These are phyloP conservation scores for Apantesis nais DNA, from an alignment of 2,888 invertebrate genomes.

Conservation along the genomic window DNA sequence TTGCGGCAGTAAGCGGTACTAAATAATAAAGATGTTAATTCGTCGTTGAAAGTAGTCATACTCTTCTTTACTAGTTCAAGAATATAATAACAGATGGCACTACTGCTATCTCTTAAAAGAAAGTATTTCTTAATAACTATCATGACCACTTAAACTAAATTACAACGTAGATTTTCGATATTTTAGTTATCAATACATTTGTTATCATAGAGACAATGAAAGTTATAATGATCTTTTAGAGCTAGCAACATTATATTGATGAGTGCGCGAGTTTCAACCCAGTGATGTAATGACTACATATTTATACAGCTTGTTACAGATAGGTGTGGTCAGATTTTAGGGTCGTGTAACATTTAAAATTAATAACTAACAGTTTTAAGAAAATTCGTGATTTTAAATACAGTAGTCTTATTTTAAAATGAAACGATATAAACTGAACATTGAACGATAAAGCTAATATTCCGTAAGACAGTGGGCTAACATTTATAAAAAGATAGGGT, in stretches of 20 bases:
- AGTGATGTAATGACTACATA: slow-evolving; percentile 5
- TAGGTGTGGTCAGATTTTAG: slow-evolving; percentile 1
- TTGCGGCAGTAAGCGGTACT: slow-evolving; percentile 30
- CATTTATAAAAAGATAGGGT: background rate
- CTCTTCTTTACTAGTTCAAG: slow-evolving; percentile 17
- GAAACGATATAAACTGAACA: background rate
- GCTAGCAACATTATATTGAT: slow-evolving; percentile 37
- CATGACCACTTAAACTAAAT: slow-evolving; percentile 10
- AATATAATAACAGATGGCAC: slow-evolving; percentile 37
- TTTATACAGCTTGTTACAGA: background rate
- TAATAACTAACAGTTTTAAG: background rate
- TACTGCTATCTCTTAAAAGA: background rate
- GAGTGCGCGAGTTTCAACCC: slow-evolving; percentile 27
- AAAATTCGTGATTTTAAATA: background rate
- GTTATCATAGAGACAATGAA: slow-evolving; percentile 14
- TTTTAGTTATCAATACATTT: slow-evolving; percentile 26
- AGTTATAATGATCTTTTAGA: background rate
- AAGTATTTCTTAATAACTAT: slow-evolving; percentile 1
- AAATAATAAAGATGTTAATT: background rate
- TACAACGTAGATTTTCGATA: background rate
- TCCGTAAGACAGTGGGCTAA: background rate
- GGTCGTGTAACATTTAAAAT: background rate
- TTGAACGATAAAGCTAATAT: background rate
- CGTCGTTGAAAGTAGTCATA: background rate
- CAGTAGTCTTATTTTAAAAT: background rate